Base-by-base conservation (phyloP, 2,113 vertebrate species). In the Lonchura striata region DNA sequence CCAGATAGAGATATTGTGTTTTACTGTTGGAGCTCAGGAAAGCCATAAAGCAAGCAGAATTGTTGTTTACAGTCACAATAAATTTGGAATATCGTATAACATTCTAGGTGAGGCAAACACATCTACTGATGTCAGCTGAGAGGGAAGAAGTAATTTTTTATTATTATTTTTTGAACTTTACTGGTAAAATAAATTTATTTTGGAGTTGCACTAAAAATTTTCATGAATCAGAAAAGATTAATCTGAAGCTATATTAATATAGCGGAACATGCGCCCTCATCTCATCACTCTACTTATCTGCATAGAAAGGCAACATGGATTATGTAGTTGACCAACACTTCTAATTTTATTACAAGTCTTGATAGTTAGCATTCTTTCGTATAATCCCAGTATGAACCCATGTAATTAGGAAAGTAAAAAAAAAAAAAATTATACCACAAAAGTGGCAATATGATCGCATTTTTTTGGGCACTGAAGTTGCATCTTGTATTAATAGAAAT, bases 61-160 rank as follows among this genome's bases (percentile, higher is more conserved):
- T 95, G 82, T 91, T 97, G 95, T 95, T 95, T 97, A 96, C 50
- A 85, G 53, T 92, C 94, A 91, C 41, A 93, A 93, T 97, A 96
- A 97, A 97, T 97, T 85, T 86, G 68, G 91, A 87, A 50, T 95
- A 93, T 65, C 1, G 3, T 94, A 75, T 41, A 93, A 79, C 70
- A 76, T 61, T 86, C 44, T 72, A 71, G 78, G 71, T 94, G 53
- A 94, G 50, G 75, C 74, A 96, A 95, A 93, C 4, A 3, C 2
- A 3, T 74, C 81, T 80, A 72, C 85, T 88, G 64, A 77, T 75
- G 88, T 86, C 76, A 80, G 60, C 30, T 83, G 71, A 88, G 42
- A 65, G 37, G 46, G 42, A 94, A 90, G 59, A 88, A 66, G 18
- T 68, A 59, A 19, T 41, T 71, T 57, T 90, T 84, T 90, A 90